Evolutionary conservation across 2,888 invertebrate genomes (phyloP).

Genomic region (Junonia oenone): DNA sequence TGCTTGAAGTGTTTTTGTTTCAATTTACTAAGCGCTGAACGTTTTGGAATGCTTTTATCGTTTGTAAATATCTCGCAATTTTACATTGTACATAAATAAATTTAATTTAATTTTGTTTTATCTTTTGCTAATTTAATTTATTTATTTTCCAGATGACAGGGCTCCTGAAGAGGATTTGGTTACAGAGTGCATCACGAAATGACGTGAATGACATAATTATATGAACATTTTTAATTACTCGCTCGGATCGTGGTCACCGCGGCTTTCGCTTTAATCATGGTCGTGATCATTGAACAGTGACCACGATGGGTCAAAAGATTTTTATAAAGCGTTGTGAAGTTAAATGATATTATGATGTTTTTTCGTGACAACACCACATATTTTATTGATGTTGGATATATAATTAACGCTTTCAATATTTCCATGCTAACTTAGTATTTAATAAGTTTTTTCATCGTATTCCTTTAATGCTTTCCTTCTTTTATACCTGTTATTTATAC

Average conservation of each 20-base stretch:
- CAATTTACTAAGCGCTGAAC: background rate
- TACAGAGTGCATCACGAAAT: conserved; percentile 67
- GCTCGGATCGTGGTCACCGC: conserved; percentile 49
- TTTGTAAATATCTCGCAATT: background rate
- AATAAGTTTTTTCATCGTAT: background rate
- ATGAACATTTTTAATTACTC: conserved; percentile 46
- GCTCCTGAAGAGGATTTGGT: conserved; percentile 64
- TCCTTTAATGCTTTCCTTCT: background rate
- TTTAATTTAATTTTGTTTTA: background rate
- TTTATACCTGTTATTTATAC: conserved; percentile 1
- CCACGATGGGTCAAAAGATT: conserved; percentile 24
- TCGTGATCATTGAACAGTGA: conserved; percentile 6
- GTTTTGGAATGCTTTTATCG: background rate
- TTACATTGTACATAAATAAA: background rate
- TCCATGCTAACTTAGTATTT: background rate
- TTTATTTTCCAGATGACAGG: conserved; percentile 68
- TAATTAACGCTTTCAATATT: background rate
- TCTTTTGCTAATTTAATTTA: background rate
- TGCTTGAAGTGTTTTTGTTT: background rate
- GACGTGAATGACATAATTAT: conserved; percentile 45
- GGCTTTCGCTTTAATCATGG: conserved; percentile 32
- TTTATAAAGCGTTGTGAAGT: conserved; percentile 72
- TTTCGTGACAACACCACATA: conserved; percentile 48
- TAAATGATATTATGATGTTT: conserved; percentile 42
- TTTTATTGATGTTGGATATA: conserved; percentile 32